Base-by-base conservation (phyloP, 2,797 vertebrate genomes). In the Lepus townsendii region DNA sequence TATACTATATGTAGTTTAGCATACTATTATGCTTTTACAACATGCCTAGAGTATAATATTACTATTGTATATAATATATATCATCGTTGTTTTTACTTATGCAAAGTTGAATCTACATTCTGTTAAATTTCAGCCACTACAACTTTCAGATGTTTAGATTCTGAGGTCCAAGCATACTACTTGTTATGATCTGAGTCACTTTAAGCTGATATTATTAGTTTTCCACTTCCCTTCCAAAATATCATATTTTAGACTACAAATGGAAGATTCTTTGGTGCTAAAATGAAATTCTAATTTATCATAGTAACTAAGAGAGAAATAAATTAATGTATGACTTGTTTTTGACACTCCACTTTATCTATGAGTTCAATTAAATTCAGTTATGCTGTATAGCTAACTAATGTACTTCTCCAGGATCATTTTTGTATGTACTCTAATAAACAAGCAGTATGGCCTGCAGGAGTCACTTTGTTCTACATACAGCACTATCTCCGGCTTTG, bases 281-380 rank as follows among this genome's bases (percentile, higher is more conserved):
- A 96, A 91, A 62, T 32, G 77, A 95, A 90, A 78, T 96, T 96
- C 50, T 77, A 87, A 94, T 96, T 96, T 96, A 96, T 84, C 91
- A 89, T 3, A 66, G 20, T 52, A 95, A 62, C 57, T 71, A 96
- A 88, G 11, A 92, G 68, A 96, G 97, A 93, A 65, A 87, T 80
- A 95, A 96, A 97, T 94, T 91, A 88, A 87, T 93, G 24, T 27
- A 1, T 71, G 94, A 96, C 52, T 89, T 87, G 19, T 47, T 97
- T 97, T 72, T 95, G 79, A 95, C 38, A 96, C 77, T 83, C 24
- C 68, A 73, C 82, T 95, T 93, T 97, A 96, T 76, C 95, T 89
- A 27, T 93, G 82, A 87, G 97, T 97, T 97, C 91, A 96, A 92
- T 97, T 97, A 97, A 96, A 96, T 24, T 30, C 50, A 96, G 86